phyloP scores from a whole-genome alignment of 2,888 invertebrate genomes.

The Cosmopolites sordidus region DNA sequence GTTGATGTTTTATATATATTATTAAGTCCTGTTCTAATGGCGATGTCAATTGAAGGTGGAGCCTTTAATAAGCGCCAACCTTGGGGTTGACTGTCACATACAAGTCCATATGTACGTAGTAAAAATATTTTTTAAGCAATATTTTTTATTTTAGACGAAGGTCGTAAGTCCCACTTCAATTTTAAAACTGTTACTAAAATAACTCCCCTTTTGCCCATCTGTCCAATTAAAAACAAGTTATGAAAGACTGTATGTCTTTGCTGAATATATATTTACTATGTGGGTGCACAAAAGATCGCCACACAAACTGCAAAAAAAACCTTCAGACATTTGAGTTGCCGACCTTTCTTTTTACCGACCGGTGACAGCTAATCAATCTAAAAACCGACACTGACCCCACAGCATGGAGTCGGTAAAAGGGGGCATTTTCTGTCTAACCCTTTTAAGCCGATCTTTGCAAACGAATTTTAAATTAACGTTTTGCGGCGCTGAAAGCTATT shows the following conservation, averaged over 20 bases:
- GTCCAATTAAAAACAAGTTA: no score
- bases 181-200: no score
- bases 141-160: no score
- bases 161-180: no score
- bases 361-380: slow-evolving; percentile 24
- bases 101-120: no score
- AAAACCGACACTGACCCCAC: not conserved
- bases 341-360: slow-evolving; percentile 18
- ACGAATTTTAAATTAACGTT: slow-evolving; percentile 22
- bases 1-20: no score
- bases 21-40: no score
- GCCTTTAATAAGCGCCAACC: no score
- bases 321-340: not conserved
- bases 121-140: no score
- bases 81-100: no score
- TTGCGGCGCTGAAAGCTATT: slow-evolving; percentile 16
- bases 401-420: slow-evolving; percentile 11
- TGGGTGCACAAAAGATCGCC: not conserved
- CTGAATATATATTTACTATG: not conserved
- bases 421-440: slow-evolving; percentile 13
- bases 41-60: no score
- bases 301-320: not conserved
- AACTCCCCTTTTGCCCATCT: no score
- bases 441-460: slow-evolving; percentile 19
- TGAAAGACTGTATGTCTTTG: not conserved